Evolutionary conservation across 2,113 vertebrate species (phyloP).

Genomic region (Odobenus rosmarus): DNA sequence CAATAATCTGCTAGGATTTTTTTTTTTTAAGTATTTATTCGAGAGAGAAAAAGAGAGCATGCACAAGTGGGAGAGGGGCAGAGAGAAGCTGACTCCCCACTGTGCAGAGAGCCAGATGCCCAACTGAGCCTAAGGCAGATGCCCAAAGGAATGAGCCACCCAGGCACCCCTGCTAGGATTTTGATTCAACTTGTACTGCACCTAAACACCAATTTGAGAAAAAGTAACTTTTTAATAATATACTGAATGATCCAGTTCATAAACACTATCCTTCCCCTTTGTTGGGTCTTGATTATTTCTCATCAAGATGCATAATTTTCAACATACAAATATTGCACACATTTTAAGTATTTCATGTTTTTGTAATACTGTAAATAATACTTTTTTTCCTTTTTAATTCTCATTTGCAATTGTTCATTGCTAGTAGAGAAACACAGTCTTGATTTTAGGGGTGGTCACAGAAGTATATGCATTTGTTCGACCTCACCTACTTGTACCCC

Average conservation of each 20-base stretch:
- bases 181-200: not conserved
- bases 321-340: not conserved
- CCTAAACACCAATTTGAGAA: not conserved
- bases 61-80: not conserved
- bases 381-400: not conserved
- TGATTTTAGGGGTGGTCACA: not conserved
- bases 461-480: not conserved
- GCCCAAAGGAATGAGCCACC: not conserved
- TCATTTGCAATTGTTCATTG: not conserved
- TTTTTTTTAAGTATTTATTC: not conserved
- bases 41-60: not conserved
- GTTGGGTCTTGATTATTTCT: not conserved
- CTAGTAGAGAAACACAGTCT: not conserved
- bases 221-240: not conserved
- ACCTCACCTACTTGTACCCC: not conserved
- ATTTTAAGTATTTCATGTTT: not conserved
- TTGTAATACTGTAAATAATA: not conserved
- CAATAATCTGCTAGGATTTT: too few species aligned
- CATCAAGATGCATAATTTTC: not conserved
- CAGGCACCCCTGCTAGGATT: not conserved
- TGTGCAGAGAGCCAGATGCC: too few species aligned
- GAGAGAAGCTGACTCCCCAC: not conserved
- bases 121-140: not conserved
- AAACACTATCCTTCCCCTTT: not conserved
- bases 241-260: not conserved